Base-by-base conservation (phyloP, 2,113 vertebrate genomes). In the Etia nguti region DNA sequence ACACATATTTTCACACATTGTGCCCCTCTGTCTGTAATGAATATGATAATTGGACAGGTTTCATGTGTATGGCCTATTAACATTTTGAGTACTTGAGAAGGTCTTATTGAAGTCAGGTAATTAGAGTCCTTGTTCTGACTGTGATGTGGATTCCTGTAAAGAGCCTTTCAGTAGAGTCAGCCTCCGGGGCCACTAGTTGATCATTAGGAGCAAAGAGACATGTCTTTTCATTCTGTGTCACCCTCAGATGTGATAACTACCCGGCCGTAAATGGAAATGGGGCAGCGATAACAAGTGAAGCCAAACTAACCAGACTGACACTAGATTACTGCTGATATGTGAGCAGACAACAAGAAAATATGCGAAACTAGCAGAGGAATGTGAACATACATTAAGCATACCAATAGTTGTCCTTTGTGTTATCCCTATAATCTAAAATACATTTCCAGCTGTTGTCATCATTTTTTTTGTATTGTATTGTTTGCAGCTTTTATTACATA, bases 1-100 rank as follows among this genome's bases (percentile, higher is more conserved):
- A 65, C 88, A 50, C 84, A 57, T 81, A 82, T 80, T 89, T 83
- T 59, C 59, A 79, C 79, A 77, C 34, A 6, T 80, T 38, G 50
- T 24, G 18, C 90, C 2, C 15, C 81, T 87, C 55, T 18, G 29
- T 81, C 68, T 84, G 3, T 87, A 81, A 93, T 87, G 70, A 92
- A 81, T 59, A 86, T 86, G 82, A 89, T 93, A 94, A 95, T 94
- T 90, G 83, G 91, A 89, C 83, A 79, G 89, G 86, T 92, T 94
- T 93, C 89, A 82, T 86, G 81, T 41, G 82, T 80, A 68, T 75
- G 90, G 80, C 87, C 77, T 84, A 80, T 93, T 93, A 90, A 92
- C 80, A 88, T 90, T 91, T 89, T 62, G 81, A 91, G 81, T 82
- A 79, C 83, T 55, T 87, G 85, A 92, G 79, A 77, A 82, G 85